phyloP scores from a whole-genome alignment of 1,140 invertebrate species.

The Tribolium castaneum region DNA sequence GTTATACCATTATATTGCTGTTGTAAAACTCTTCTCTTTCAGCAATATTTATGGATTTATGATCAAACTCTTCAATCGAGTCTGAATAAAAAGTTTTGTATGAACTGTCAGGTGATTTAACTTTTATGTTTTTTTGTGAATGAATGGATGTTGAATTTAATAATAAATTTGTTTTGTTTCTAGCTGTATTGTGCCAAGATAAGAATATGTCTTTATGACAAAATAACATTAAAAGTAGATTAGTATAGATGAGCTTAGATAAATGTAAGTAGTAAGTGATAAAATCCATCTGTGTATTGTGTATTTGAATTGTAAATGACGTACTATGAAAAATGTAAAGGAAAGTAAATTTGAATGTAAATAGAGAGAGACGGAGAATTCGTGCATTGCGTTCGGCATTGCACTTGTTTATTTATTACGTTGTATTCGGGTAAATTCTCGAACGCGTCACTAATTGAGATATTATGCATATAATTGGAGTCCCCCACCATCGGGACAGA shows the following conservation, averaged over 20 bases:
- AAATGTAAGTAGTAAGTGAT: constrained; percentile 17
- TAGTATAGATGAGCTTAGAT: constrained; percentile 13
- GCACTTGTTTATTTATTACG: constrained; percentile 34
- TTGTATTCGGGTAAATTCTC: constrained; percentile 32
- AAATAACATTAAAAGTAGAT: constrained; percentile 8
- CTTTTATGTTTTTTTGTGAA: not conserved
- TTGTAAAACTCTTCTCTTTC: not conserved
- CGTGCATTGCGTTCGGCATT: not conserved
- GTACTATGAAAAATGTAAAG: constrained; percentile 22
- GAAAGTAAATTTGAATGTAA: constrained; percentile 26
- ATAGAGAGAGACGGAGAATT: constrained; percentile 11
- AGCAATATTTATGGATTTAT: constrained; percentile 24
- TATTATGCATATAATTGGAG: constrained; percentile 44
- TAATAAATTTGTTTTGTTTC: constrained; percentile 4
- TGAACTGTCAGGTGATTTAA: not conserved
- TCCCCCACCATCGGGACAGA: constrained; percentile 38
- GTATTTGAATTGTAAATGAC: constrained; percentile 22
- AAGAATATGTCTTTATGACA: not conserved
- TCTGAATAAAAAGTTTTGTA: not conserved
- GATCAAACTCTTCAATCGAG: not conserved
- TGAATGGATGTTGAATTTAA: not conserved
- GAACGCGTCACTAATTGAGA: constrained; percentile 38
- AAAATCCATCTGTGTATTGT: constrained; percentile 23
- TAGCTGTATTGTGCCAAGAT: not conserved
- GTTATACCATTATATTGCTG: constrained; percentile 2